A percentile compares a stretch with the other conserved stretches of the same genome.
phyloP scores from a whole-genome alignment of 2,113 vertebrate species.

The Nettapus auritus region DNA sequence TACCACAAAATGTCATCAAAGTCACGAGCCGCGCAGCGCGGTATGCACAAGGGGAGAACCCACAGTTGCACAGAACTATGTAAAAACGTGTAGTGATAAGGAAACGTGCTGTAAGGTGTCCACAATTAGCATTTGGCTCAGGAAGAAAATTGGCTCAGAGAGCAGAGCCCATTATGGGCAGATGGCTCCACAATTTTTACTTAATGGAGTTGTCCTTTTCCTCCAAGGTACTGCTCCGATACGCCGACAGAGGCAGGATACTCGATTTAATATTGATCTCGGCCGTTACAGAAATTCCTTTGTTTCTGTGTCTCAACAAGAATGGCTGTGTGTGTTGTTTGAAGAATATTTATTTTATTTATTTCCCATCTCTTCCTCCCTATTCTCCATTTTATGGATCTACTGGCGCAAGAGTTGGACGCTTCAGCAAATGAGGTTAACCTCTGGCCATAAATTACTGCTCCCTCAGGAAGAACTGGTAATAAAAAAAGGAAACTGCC shows the following conservation, averaged over 20 bases:
- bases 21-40: background rate
- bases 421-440: conserved; percentile 60
- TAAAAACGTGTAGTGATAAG: background rate
- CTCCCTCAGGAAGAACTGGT: conserved; percentile 57
- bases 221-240: background rate
- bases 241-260: background rate
- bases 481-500: conserved; percentile 37
- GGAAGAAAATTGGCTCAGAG: background rate
- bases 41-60: background rate
- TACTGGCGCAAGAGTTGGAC: conserved; percentile 22
- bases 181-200: background rate
- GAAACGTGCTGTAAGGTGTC: background rate
- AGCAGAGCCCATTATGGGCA: background rate
- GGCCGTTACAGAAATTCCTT: background rate
- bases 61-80: background rate
- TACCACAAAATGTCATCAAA: background rate
- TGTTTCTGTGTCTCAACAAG: background rate
- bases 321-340: background rate
- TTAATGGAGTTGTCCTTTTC: background rate
- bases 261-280: background rate
- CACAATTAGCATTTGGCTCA: background rate
- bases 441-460: conserved; percentile 55
- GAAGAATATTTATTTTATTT: conserved; percentile 11
- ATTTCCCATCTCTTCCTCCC: conserved; percentile 1
- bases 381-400: background rate